Conservation (phyloP, 2,113 vertebrate genomes). For the Nansenia antarctica region DNA sequence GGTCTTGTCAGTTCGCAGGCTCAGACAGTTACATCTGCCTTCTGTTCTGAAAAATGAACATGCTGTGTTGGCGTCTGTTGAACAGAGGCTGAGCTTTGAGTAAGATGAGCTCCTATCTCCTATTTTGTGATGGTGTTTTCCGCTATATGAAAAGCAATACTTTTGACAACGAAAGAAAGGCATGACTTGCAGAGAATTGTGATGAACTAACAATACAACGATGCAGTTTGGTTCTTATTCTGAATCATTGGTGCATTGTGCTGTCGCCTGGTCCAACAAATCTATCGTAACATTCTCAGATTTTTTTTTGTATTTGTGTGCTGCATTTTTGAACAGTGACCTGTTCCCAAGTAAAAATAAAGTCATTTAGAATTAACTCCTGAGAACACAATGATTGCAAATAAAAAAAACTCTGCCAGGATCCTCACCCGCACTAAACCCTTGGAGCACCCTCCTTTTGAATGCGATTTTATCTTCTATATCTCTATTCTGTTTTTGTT, state of each 20-base stretch:
- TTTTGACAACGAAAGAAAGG: no score
- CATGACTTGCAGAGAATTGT: not conserved
- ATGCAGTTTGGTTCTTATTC: not conserved
- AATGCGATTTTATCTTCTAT: no score
- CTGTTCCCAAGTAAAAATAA: no score
- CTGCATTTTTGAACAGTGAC: no score
- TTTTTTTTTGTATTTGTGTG: no score
- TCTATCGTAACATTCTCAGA: not conserved
- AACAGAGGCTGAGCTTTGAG: not conserved
- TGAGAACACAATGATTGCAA: not conserved
- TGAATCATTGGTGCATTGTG: not conserved
- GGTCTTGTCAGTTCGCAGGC: not conserved
- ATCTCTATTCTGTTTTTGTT: no score
- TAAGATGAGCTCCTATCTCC: not conserved
- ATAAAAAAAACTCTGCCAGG: no score
- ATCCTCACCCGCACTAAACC: no score
- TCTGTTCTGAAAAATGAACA: constrained; percentile 11
- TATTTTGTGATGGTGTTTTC: not conserved
- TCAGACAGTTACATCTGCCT: constrained; percentile 4
- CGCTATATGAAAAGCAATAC: no score
- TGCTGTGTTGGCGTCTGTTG: not conserved
- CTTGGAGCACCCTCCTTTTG: no score
- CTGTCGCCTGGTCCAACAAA: not conserved
- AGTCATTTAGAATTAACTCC: not conserved
- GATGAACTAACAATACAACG: not conserved